Conservation (phyloP, 2,797 vertebrate species). For the Centroberyx gerrardi region DNA sequence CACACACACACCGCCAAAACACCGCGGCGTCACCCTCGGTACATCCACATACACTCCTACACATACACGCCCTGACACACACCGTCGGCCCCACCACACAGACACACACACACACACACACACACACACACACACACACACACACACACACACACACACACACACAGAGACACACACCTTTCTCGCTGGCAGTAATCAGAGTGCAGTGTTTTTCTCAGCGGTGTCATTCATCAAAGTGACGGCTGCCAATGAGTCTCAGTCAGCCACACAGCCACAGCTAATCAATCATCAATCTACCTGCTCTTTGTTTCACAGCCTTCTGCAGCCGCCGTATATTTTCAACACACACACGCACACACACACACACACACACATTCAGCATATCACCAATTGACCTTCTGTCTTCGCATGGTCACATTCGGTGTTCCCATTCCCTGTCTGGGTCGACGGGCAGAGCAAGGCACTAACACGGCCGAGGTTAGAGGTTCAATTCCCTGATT, state of each 20-base stretch:
- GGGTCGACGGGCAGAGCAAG: constrained; percentile 23
- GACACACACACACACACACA: constrained; percentile 29
- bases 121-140: not conserved
- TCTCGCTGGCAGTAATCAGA: constrained; percentile 76
- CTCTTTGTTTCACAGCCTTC: constrained; percentile 57
- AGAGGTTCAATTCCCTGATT: constrained; percentile 10
- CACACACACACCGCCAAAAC: too few species aligned
- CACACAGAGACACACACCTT: too few species aligned
- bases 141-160: not conserved
- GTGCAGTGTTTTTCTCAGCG: constrained; percentile 72
- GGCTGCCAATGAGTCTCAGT: constrained; percentile 80
- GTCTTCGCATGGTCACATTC: not conserved
- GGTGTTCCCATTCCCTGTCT: not conserved
- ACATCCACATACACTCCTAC: not conserved
- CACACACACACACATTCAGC: constrained; percentile 6
- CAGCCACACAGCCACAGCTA: constrained; percentile 69
- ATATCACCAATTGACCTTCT: not conserved
- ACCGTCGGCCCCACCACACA: constrained; percentile 9
- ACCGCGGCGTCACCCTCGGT: too few species aligned
- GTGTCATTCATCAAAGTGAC: constrained; percentile 82
- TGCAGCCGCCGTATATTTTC: not conserved
- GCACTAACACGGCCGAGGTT: not conserved
- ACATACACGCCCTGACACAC: constrained; percentile 26
- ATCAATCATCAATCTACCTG: constrained; percentile 81
- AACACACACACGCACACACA: not conserved